Percentiles rank a stretch among this genome's conserved stretches.
Conservation (phyloP, 92 coral and sea anemone genomes). For the Palythoa heliodiscus region DNA sequence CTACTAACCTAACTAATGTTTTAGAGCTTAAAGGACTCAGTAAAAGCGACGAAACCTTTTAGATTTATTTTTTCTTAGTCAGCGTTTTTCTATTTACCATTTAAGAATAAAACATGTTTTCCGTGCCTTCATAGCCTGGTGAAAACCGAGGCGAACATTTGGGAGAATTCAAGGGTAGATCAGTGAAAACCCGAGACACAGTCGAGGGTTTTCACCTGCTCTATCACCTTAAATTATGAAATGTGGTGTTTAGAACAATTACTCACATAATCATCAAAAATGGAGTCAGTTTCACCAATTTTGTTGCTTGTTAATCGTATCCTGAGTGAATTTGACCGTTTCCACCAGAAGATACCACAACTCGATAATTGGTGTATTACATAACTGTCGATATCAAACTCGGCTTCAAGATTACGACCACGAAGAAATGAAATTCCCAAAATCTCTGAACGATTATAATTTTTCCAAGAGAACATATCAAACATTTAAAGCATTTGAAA, state of each 20-base stretch:
- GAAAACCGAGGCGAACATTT: too few relatives aligned
- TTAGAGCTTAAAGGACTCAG: too few relatives aligned
- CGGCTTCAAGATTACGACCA: slow-evolving; percentile 25
- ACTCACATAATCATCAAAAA: slow-evolving; percentile 18
- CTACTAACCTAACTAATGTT: too few relatives aligned
- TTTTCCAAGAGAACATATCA: slow-evolving; percentile 3
- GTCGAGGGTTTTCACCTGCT: too few relatives aligned
- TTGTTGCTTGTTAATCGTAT: slow-evolving; percentile 6
- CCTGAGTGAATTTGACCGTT: slow-evolving; percentile 16
- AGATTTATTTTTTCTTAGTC: too few relatives aligned
- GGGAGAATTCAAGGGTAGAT: too few relatives aligned
- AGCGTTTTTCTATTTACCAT: too few relatives aligned
- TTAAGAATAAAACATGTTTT: too few relatives aligned
- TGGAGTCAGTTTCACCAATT: not conserved
- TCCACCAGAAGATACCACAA: slow-evolving; percentile 32
- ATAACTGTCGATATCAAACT: slow-evolving; percentile 14
- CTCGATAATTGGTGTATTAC: slow-evolving; percentile 28
- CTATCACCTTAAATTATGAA: too few relatives aligned
- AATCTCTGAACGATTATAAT: not conserved
- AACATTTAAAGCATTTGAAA: not conserved
- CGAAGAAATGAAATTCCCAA: slow-evolving; percentile 24
- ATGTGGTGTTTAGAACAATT: not conserved
- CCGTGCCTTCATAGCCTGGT: too few relatives aligned
- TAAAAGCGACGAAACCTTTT: too few relatives aligned
- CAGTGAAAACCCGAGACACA: too few relatives aligned